phyloP scores from a whole-genome alignment of 2,113 vertebrate genomes.

The Phylloscopus trochiloides region DNA sequence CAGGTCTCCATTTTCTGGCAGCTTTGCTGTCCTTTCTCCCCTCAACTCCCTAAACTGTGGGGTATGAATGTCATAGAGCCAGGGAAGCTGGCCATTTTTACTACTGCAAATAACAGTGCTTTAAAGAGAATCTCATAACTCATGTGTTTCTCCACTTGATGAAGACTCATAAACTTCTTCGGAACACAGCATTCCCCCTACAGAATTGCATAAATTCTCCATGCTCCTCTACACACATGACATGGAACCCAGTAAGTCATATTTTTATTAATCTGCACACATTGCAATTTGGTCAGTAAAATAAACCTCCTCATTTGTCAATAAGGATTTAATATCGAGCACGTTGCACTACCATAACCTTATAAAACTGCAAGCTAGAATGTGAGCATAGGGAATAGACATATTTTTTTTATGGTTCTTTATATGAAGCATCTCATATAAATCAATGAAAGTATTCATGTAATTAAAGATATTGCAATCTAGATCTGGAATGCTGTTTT shows the following conservation, averaged over 20 bases:
- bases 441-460: not conserved
- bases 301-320: constrained; percentile 4
- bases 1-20: not conserved
- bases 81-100: not conserved
- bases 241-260: not conserved
- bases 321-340: constrained; percentile 4
- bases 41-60: not conserved
- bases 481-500: not conserved
- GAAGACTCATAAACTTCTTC: not conserved
- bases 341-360: not conserved
- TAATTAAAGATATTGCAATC: not conserved
- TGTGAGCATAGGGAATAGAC: not conserved
- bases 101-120: not conserved
- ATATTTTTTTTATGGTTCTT: not conserved
- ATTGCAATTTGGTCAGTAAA: constrained; percentile 14
- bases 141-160: not conserved
- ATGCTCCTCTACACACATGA: not conserved
- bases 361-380: not conserved
- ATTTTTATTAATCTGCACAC: not conserved
- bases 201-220: not conserved
- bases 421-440: not conserved
- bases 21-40: not conserved
- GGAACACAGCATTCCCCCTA: not conserved
- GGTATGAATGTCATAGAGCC: not conserved
- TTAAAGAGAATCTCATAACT: not conserved